Evolutionary conservation across 2,113 vertebrate genomes (phyloP).

Genomic region (Acanthisitta chloris): DNA sequence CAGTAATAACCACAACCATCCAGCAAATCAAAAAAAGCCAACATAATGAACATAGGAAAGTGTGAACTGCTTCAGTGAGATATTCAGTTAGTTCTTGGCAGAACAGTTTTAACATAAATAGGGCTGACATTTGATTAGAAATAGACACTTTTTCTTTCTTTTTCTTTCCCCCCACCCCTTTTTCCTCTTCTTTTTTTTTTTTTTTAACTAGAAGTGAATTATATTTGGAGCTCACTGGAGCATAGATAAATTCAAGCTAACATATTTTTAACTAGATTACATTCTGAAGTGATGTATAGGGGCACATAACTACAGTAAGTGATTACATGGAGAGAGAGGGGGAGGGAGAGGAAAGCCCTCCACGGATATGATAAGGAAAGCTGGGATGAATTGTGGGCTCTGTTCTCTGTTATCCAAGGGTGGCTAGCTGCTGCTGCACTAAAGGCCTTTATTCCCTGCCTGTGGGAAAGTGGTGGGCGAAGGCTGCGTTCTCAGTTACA

Average conservation of each 20-base stretch:
- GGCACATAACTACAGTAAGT: slow-evolving; percentile 40
- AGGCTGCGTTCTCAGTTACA: slow-evolving; percentile 69
- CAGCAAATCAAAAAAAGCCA: background rate
- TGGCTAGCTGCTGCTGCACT: slow-evolving; percentile 76
- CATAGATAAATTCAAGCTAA: slow-evolving; percentile 5
- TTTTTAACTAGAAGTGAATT: background rate
- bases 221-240: background rate
- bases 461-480: slow-evolving; percentile 87
- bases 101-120: background rate
- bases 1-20: slow-evolving; percentile 11
- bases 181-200: background rate
- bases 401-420: slow-evolving; percentile 78
- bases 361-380: slow-evolving; percentile 66
- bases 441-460: slow-evolving; percentile 81
- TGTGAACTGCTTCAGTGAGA: background rate
- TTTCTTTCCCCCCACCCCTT: background rate
- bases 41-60: background rate
- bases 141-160: background rate
- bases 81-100: slow-evolving; percentile 21
- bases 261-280: slow-evolving; percentile 56
- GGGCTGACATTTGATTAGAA: background rate
- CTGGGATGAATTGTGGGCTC: slow-evolving; percentile 73
- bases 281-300: slow-evolving; percentile 49
- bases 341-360: background rate
- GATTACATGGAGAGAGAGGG: slow-evolving; percentile 30